Base-by-base conservation (phyloP, 2,113 vertebrate species). In the Trogon melanurus region DNA sequence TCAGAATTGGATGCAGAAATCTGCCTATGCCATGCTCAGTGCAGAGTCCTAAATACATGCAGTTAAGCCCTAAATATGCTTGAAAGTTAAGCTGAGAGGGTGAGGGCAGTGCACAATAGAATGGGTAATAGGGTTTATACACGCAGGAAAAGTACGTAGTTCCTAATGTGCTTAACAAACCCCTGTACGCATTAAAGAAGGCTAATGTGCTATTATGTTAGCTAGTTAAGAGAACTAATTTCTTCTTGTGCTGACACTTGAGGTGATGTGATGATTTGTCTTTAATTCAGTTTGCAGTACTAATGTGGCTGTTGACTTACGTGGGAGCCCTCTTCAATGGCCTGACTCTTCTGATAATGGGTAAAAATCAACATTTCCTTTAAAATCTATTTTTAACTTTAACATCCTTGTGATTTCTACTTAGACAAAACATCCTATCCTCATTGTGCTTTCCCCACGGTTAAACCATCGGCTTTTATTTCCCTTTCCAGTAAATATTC, bases 251-350 rank as follows among this genome's bases (percentile, higher is more conserved):
- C 67, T 92, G 72, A 13, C 66, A 51, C 9, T 91, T 48, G 32
- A 66, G 50, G 47, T 83, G 85, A 93, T 56, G 79, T 97, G 79
- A 97, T 25, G 11, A 93, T 48, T 91, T 4, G 51, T 95, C 79
- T 97, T 13, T 93, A 66, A 95, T 98, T 94, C 75, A 99, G 99
- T 99, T 99, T 98, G 99, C 99, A 96, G 99, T 99, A 92, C 98
- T 99, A 98, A 99, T 99, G 99, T 99, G 99, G 99, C 98, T 99
- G 94, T 98, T 99, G 98, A 99, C 99, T 79, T 99, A 99, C 0
- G 99, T 99, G 85, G 99, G 99, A 67, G 99, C 99, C 41, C 98
- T 99, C 96, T 99, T 99, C 98, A 99, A 99, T 36, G 99, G 99
- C 96, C 98, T 99, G 98, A 99, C 99, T 84, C 98, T 99, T 96